A percentile compares a stretch with the other conserved stretches of the same genome.
Conservation (phyloP, 2,888 invertebrate species). For the Hoplodrina blanda region DNA sequence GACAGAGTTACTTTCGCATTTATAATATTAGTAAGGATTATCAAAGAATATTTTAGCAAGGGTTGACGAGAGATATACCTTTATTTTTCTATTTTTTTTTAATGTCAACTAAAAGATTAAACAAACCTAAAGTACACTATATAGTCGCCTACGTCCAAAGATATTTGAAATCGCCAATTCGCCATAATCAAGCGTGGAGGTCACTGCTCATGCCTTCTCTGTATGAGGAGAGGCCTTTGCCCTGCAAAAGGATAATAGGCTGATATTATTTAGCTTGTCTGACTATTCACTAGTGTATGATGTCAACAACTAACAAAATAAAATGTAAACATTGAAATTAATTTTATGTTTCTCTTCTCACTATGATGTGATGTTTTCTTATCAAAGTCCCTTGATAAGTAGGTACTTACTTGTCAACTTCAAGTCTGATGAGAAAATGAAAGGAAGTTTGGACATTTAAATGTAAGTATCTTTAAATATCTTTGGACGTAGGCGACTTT, state of each 20-base stretch:
- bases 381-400: constrained; percentile 20
- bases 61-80: too few relatives aligned
- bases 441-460: constrained; percentile 12
- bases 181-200: too few relatives aligned
- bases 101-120: not conserved
- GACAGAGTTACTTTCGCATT: too few relatives aligned
- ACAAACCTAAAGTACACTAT: constrained; percentile 1
- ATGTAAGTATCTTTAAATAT: not conserved
- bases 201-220: too few relatives aligned
- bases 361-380: constrained; percentile 26
- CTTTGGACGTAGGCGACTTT: constrained; percentile 7
- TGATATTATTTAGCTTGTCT: too few relatives aligned
- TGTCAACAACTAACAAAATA: constrained; percentile 7
- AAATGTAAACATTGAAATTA: constrained; percentile 25
- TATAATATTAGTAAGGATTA: too few relatives aligned
- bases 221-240: too few relatives aligned
- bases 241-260: too few relatives aligned
- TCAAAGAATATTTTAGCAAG: too few relatives aligned
- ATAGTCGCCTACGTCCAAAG: constrained; percentile 8
- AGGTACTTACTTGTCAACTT: constrained; percentile 38
- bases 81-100: too few relatives aligned
- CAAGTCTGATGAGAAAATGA: constrained; percentile 27
- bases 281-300: too few relatives aligned
- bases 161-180: not conserved
- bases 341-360: constrained; percentile 10